Conservation (phyloP, 2,113 vertebrate genomes). For the Gobius niger region DNA sequence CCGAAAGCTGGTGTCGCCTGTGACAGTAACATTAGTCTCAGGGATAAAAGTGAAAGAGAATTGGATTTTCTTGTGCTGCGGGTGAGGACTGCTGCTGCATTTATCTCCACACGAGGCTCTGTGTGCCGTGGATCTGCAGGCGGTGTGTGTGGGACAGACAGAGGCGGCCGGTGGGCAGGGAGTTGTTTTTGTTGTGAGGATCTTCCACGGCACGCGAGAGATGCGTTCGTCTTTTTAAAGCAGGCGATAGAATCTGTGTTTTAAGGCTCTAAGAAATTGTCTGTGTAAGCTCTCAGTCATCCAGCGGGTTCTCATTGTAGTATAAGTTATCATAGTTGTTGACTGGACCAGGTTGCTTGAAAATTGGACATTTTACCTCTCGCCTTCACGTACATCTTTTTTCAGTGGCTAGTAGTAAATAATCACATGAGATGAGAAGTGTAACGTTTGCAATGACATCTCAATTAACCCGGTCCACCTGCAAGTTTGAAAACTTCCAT, state of each 20-base stretch:
- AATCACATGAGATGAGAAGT: too few relatives aligned
- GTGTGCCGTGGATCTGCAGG: conserved; percentile 38
- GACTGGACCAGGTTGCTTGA: too few relatives aligned
- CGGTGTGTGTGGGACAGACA: background rate
- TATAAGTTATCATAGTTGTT: too few relatives aligned
- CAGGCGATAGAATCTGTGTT: conserved; percentile 21
- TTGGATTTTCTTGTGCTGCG: conserved; percentile 76
- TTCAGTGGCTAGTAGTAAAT: too few relatives aligned
- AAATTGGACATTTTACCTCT: too few relatives aligned
- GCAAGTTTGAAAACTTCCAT: too few relatives aligned
- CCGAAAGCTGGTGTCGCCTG: conserved; percentile 69
- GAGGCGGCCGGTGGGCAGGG: conserved; percentile 15
- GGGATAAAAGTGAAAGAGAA: conserved; percentile 78
- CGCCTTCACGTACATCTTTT: too few relatives aligned
- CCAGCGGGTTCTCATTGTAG: too few relatives aligned
- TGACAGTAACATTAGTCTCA: conserved; percentile 83
- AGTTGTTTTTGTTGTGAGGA: conserved; percentile 21
- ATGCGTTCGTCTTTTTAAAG: conserved; percentile 27
- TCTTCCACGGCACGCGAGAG: background rate
- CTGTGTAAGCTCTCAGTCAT: too few relatives aligned
- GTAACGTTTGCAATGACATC: too few relatives aligned
- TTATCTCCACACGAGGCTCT: conserved; percentile 66
- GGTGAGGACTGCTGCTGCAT: conserved; percentile 73
- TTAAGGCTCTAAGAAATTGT: too few relatives aligned
- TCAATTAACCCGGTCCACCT: too few relatives aligned